phyloP scores from a whole-genome alignment of 2,888 invertebrate genomes.

The Thereva nobilitata region DNA sequence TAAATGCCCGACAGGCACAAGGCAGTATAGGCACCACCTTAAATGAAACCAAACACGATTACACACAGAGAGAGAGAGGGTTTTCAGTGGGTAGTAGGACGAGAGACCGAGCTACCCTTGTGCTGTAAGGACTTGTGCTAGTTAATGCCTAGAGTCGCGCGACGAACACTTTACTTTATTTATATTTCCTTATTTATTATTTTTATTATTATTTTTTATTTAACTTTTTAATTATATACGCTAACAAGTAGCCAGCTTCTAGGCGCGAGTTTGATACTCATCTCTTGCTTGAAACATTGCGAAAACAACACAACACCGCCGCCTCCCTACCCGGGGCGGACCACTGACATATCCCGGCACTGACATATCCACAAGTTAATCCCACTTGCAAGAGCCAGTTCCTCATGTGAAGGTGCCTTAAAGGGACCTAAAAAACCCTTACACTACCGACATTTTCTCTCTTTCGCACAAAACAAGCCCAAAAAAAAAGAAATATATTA shows the following conservation, averaged over 20 bases:
- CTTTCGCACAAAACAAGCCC: too few species aligned
- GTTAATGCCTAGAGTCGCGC: too few species aligned
- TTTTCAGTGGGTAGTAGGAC: too few species aligned
- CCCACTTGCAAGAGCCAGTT: slow-evolving; percentile 6
- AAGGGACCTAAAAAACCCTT: neutral
- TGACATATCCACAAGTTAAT: slow-evolving; percentile 40
- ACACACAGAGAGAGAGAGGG: neutral
- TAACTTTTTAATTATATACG: too few species aligned
- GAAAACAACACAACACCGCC: slow-evolving; percentile 9
- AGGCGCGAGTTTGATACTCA: neutral
- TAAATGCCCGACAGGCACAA: neutral
- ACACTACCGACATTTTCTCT: neutral
- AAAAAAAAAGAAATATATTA: too few species aligned
- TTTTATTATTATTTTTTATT: too few species aligned
- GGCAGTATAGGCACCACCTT: neutral
- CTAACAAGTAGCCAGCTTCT: too few species aligned
- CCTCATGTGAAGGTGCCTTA: slow-evolving; percentile 9
- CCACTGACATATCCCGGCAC: slow-evolving; percentile 9
- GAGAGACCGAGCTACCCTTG: too few species aligned
- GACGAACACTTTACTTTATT: too few species aligned
- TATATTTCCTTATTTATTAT: too few species aligned
- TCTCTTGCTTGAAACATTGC: neutral
- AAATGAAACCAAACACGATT: neutral
- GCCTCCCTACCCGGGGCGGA: neutral
- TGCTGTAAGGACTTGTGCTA: too few species aligned